phyloP scores from a whole-genome alignment of 2,888 invertebrate species.

The Ophion obscuratus region DNA sequence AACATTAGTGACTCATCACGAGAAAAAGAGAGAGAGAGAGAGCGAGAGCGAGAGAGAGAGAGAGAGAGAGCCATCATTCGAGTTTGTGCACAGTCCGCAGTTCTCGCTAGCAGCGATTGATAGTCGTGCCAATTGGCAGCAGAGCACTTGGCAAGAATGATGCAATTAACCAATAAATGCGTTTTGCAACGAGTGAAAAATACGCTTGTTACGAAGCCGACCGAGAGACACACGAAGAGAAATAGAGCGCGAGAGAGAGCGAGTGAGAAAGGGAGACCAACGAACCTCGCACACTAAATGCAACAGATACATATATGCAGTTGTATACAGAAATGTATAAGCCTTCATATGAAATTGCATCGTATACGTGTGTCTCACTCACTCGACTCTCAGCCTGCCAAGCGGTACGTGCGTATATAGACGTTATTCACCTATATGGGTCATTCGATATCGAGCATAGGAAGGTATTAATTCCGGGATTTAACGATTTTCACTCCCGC shows the following conservation, averaged over 20 bases:
- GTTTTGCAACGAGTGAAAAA: constrained; percentile 73
- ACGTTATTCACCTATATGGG: not conserved
- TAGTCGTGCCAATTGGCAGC: constrained; percentile 76
- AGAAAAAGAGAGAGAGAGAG: constrained; percentile 2
- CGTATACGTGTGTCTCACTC: not conserved
- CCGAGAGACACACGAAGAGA: constrained; percentile 25
- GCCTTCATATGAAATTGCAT: constrained; percentile 5
- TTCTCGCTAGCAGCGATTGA: constrained; percentile 77
- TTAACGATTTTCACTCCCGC: not conserved
- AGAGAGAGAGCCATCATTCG: constrained; percentile 42
- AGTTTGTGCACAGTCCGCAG: constrained; percentile 71
- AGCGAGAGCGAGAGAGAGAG: constrained; percentile 1
- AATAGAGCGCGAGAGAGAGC: not conserved
- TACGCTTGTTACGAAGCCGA: constrained; percentile 61
- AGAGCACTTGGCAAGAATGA: constrained; percentile 80
- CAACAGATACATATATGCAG: constrained; percentile 2
- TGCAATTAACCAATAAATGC: constrained; percentile 82
- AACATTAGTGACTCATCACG: not conserved
- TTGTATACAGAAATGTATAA: constrained; percentile 1
- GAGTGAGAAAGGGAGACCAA: not conserved
- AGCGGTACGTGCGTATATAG: not conserved
- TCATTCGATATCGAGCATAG: not conserved
- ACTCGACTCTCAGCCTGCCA: constrained; percentile 1
- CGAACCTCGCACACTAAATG: constrained; percentile 21
- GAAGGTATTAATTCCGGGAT: not conserved